Evolutionary conservation across 2,797 vertebrate genomes (phyloP).

Genomic region (Novumbra hubbsi): DNA sequence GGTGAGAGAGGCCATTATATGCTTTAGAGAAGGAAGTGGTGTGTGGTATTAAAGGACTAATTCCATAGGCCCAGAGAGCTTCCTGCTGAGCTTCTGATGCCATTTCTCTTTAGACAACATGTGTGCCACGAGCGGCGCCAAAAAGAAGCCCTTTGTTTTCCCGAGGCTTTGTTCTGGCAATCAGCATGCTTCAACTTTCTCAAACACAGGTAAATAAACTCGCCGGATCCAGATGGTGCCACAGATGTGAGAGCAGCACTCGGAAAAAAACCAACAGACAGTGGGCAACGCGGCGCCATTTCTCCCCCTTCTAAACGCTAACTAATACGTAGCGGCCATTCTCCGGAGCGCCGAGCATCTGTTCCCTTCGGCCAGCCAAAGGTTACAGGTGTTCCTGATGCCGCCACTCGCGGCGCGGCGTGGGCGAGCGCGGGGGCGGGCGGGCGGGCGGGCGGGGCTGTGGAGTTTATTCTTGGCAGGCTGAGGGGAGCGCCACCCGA

Average conservation of each 20-base stretch:
- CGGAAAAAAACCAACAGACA: conserved; percentile 25
- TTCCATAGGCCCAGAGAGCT: conserved; percentile 87
- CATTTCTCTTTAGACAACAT: conserved; percentile 99
- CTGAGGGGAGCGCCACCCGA: conserved; percentile 69
- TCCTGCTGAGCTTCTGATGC: conserved; percentile 99
- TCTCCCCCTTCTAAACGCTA: conserved; percentile 80
- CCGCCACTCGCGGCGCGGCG: conserved; percentile 73
- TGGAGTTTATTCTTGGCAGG: conserved; percentile 69
- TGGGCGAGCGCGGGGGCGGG: neutral
- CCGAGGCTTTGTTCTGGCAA: conserved; percentile 87
- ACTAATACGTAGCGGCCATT: conserved; percentile 88
- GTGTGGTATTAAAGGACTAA: conserved; percentile 93
- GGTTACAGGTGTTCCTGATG: conserved; percentile 90
- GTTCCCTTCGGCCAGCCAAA: conserved; percentile 90
- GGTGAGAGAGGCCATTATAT: conserved; percentile 90
- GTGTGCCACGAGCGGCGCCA: conserved; percentile 76
- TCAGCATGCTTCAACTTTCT: conserved; percentile 90
- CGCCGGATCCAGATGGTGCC: conserved; percentile 93
- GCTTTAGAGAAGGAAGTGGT: conserved; percentile 92
- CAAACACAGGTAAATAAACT: conserved; percentile 98
- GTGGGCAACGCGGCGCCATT: conserved; percentile 56
- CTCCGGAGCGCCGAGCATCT: conserved; percentile 87
- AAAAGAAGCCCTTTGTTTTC: conserved; percentile 87
- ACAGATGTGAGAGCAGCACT: conserved; percentile 98
- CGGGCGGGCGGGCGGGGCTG: too few species aligned